phyloP scores from a whole-genome alignment of 1,140 invertebrate species.

The Sitophilus oryzae region DNA sequence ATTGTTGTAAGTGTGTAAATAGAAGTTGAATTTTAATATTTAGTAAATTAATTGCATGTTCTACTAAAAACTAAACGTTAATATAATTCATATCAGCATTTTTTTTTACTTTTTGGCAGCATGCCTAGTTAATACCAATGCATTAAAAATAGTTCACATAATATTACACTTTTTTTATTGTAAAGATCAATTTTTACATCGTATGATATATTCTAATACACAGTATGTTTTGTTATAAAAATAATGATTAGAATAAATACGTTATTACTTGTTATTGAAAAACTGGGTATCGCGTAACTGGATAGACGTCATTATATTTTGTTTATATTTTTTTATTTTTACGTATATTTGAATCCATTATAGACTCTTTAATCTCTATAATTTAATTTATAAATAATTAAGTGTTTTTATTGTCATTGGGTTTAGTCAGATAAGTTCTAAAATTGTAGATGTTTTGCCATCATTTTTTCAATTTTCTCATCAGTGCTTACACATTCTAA shows the following conservation, averaged over 20 bases:
- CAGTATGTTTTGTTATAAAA: neutral
- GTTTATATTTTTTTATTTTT: too few relatives aligned
- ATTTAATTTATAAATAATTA: too few relatives aligned
- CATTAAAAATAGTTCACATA: neutral
- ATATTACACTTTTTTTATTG: neutral
- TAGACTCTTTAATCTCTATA: too few relatives aligned
- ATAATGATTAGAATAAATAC: neutral
- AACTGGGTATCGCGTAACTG: too few relatives aligned
- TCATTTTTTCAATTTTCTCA: too few relatives aligned
- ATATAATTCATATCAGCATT: neutral
- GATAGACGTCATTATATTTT: too few relatives aligned
- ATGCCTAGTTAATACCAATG: neutral
- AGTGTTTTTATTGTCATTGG: too few relatives aligned
- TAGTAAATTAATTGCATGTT: neutral
- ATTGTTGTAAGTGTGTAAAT: slow-evolving; percentile 4
- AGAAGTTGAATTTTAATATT: neutral
- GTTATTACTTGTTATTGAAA: too few relatives aligned
- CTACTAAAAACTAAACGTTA: neutral
- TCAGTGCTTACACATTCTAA: too few relatives aligned
- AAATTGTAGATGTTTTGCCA: too few relatives aligned
- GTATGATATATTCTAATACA: neutral
- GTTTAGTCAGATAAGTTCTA: too few relatives aligned
- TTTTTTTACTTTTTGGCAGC: neutral
- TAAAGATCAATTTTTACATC: neutral
- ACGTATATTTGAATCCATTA: too few relatives aligned